Base-by-base conservation (phyloP, 2,113 vertebrate species). In the Dryoscopus gambensis region DNA sequence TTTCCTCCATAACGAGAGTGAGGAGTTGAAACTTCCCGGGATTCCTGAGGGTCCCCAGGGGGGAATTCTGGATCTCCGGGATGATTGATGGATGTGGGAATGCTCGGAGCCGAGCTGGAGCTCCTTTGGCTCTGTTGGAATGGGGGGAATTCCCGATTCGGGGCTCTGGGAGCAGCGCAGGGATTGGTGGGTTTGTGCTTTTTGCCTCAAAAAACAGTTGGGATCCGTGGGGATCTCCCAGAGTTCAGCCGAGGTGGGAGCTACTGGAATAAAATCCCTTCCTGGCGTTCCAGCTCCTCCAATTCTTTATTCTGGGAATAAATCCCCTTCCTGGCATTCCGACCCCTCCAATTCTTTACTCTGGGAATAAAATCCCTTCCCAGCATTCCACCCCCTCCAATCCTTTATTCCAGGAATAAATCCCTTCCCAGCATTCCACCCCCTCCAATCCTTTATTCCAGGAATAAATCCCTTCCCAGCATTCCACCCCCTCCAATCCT, bases 401-500 rank as follows among this genome's bases (percentile, higher is more conserved):
- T 42, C 40, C 40, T 42, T 42, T 15, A 15, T 42, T 93, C 84
- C 92, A 4, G 31, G 42, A 18, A 47, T 19, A n/a, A 55, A 14
- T 14, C 27, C 18, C n/a, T 28, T 39, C 17, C 27, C 4, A 1
- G 23, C 2, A 6, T 37, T 60, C 57, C 37, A 19, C 13, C 17
- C 4, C 35, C 1, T 25, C 35, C 24, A 37, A 25, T 28, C 16
- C 37, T 42, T 53, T 50, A 8, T 1, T 39, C 27, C 47, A 12
- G 42, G 63, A 46, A 24, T 96, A 47, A 86, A 96, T 81, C 15
- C 80, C 79, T 74, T 93, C 89, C 4, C 44, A 80, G 50, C 37
- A 56, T 84, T 96, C 95, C 95, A 92, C 62, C 70, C 77, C 84
- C 16, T 76, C 96, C 94, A 79, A 97, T 93, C 90, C 89, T n/a